Conservation (phyloP, 2,797 vertebrate genomes). For the Anas acuta region DNA sequence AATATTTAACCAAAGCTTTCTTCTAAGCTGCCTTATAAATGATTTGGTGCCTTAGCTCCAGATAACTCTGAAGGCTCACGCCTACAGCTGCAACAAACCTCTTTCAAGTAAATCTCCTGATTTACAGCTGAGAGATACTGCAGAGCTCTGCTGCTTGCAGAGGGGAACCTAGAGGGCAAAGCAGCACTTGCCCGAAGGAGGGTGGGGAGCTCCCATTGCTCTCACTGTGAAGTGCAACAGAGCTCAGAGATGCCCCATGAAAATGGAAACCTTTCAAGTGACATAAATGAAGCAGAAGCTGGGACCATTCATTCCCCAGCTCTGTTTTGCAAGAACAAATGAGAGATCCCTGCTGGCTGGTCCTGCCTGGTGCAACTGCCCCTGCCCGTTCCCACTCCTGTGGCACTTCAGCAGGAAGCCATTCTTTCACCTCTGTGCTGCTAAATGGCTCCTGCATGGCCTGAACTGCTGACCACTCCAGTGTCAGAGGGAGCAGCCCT, state of each 20-base stretch:
- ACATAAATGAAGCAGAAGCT: constrained; percentile 3
- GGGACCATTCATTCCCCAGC: background rate
- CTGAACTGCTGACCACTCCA: background rate
- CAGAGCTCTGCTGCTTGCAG: background rate
- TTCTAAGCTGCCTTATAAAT: background rate
- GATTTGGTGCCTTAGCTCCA: background rate
- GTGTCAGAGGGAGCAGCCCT: background rate
- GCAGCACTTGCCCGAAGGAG: background rate
- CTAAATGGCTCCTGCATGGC: background rate
- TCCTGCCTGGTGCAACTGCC: background rate
- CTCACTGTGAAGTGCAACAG: background rate
- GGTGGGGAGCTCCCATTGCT: rapidly evolving
- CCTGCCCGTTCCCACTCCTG: background rate
- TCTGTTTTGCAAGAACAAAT: background rate
- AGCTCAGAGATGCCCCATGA: background rate
- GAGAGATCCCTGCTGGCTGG: background rate
- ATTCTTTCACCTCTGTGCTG: background rate
- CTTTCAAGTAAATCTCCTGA: background rate
- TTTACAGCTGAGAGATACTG: background rate
- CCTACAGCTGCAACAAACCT: background rate
- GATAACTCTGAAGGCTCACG: background rate
- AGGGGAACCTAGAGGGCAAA: background rate
- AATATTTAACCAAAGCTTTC: background rate
- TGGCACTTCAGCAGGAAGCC: background rate
- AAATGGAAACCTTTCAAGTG: background rate